Evolutionary conservation across 2,113 vertebrate genomes (phyloP).

Genomic region (Cyprinodon variegatus): DNA sequence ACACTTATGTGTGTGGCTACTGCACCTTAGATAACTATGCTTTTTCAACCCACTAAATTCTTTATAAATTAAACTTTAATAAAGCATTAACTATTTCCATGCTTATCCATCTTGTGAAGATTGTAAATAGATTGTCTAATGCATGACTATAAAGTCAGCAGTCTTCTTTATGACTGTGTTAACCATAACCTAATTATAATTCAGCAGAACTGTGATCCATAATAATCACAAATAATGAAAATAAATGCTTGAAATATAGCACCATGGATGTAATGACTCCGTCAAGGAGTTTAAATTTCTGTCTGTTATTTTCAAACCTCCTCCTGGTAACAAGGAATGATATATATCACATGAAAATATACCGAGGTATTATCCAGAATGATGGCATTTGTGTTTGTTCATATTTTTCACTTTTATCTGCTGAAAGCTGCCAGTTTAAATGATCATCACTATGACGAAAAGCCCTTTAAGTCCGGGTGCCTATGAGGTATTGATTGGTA

Average conservation of each 20-base stretch:
- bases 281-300: not conserved
- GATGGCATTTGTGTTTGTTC: not conserved
- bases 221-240: not conserved
- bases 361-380: not conserved
- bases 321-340: not conserved
- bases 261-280: too few species aligned
- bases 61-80: not conserved
- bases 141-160: not conserved
- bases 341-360: not conserved
- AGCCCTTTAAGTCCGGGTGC: slow-evolving; percentile 30
- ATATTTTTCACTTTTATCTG: slow-evolving; percentile 18
- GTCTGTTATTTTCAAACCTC: slow-evolving; percentile 29
- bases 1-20: too few species aligned
- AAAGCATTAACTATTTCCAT: not conserved
- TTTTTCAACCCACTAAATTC: not conserved
- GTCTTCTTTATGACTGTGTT: too few species aligned
- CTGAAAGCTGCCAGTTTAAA: slow-evolving; percentile 30
- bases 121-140: not conserved
- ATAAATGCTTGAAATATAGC: not conserved
- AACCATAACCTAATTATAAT: too few species aligned
- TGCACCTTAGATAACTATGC: too few species aligned
- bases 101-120: not conserved
- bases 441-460: slow-evolving; percentile 11
- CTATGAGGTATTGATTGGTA: slow-evolving; percentile 50
- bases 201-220: not conserved